Percentiles rank a stretch among this genome's conserved stretches.
These are phyloP conservation scores for Macrocentrus cingulum DNA, from an alignment of 1,140 invertebrate genomes.

Conservation along the genomic window DNA sequence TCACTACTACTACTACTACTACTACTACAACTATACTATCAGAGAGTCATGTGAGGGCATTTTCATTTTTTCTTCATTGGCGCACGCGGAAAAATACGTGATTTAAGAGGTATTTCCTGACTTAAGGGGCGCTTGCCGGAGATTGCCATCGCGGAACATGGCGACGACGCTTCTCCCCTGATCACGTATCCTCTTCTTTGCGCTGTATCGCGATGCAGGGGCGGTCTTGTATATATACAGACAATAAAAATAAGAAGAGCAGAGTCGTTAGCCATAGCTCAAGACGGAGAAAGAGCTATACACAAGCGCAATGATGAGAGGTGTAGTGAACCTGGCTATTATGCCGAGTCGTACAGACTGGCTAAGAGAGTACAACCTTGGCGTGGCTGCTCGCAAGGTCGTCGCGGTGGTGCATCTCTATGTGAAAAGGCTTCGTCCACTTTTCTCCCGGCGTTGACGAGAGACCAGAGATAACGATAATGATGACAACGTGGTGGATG, in stretches of 20 bases:
- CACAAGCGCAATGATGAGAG: constrained; percentile 4
- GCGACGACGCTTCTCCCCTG: background rate
- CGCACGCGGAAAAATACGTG: background rate
- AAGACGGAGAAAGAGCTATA: background rate
- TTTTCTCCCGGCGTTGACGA: constrained; percentile 14
- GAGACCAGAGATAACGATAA: constrained; percentile 21
- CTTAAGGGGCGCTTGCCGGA: background rate
- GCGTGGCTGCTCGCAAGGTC: constrained; percentile 25
- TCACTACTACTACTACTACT: background rate
- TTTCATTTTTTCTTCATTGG: background rate
- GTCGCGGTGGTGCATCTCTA: constrained; percentile 1
- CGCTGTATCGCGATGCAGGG: background rate
- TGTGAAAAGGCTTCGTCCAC: background rate
- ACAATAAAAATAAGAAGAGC: constrained; percentile 5
- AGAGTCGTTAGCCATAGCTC: background rate
- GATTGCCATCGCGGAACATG: constrained; percentile 1
- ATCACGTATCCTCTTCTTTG: background rate
- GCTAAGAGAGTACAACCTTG: constrained; percentile 23
- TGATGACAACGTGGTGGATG: constrained; percentile 7
- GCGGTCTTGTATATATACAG: background rate
- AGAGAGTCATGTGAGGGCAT: no score
- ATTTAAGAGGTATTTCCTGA: constrained; percentile 7
- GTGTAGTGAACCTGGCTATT: constrained; percentile 20
- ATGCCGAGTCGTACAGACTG: background rate
- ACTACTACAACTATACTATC: no score